These are phyloP conservation scores for Euplexia lucipara DNA, from an alignment of 2,888 invertebrate genomes.

Conservation along the genomic window DNA sequence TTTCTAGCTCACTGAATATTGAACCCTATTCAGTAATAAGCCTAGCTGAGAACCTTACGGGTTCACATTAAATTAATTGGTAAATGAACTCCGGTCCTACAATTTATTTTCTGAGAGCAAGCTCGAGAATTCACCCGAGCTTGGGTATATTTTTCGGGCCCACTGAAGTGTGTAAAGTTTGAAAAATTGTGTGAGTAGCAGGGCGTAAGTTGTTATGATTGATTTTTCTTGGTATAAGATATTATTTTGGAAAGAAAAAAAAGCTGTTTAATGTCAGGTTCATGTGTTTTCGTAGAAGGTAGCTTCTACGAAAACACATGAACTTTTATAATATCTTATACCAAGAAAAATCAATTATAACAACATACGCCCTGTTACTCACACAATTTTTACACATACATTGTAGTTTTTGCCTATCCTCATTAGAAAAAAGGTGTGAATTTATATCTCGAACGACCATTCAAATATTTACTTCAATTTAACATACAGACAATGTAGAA, in stretches of 20 bases:
- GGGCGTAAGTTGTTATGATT: conserved; percentile 1
- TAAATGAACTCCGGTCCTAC: conserved; percentile 23
- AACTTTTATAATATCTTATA: not conserved
- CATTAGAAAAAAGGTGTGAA: too few relatives aligned
- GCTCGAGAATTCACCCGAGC: conserved; percentile 10
- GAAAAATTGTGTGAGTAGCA: conserved; percentile 31
- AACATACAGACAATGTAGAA: not conserved
- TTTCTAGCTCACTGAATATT: conserved; percentile 43
- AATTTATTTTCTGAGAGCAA: conserved; percentile 41
- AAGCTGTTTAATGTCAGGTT: too few relatives aligned
- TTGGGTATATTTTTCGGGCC: conserved; percentile 42
- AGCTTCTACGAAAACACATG: too few relatives aligned
- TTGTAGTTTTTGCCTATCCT: too few relatives aligned
- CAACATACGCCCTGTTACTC: not conserved
- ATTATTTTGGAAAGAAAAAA: not conserved
- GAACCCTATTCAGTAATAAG: conserved; percentile 39
- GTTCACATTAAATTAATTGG: conserved; percentile 45
- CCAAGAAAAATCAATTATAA: conserved; percentile 9
- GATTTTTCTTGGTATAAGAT: conserved; percentile 5
- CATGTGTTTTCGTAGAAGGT: too few relatives aligned
- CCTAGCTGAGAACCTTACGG: conserved; percentile 9
- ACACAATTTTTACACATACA: conserved; percentile 43
- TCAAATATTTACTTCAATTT: not conserved
- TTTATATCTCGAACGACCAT: not conserved
- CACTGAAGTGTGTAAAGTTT: conserved; percentile 39